Evolutionary conservation across 2,797 vertebrate genomes (phyloP).

Genomic region (Lates japonicus): DNA sequence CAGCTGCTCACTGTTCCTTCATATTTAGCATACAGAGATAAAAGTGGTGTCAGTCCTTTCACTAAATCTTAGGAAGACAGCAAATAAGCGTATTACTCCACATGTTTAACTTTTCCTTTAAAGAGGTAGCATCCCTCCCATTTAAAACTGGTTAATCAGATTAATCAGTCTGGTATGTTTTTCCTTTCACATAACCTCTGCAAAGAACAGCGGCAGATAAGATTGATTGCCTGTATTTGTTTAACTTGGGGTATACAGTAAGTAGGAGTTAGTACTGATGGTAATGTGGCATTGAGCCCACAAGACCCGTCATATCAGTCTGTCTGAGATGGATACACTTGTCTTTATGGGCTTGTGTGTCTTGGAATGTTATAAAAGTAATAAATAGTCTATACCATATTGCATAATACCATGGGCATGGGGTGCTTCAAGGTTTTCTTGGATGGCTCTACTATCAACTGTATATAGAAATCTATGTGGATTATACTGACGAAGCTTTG

Average conservation of each 20-base stretch:
- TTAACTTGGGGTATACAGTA: conserved; percentile 17
- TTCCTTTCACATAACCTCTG: not conserved
- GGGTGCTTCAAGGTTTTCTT: conserved; percentile 1
- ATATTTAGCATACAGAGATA: no score
- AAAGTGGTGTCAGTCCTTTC: no score
- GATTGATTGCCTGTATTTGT: conserved; percentile 30
- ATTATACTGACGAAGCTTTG: conserved; percentile 19
- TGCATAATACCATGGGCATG: not conserved
- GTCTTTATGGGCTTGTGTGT: conserved; percentile 34
- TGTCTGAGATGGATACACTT: conserved; percentile 13
- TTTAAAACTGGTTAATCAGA: not conserved
- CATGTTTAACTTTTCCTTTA: not conserved
- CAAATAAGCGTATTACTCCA: not conserved
- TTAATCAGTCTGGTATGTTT: conserved; percentile 26
- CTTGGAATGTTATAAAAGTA: conserved; percentile 12
- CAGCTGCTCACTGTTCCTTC: no score
- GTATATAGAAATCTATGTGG: conserved; percentile 4
- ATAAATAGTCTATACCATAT: conserved; percentile 18
- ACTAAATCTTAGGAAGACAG: not conserved
- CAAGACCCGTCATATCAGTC: conserved; percentile 15
- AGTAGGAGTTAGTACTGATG: conserved; percentile 14
- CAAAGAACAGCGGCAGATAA: conserved; percentile 4
- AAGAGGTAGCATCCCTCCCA: not conserved
- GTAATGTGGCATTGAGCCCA: conserved; percentile 17
- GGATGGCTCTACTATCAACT: conserved; percentile 1